Base-by-base conservation (phyloP, 2,113 vertebrate genomes). In the Phasianus colchicus region DNA sequence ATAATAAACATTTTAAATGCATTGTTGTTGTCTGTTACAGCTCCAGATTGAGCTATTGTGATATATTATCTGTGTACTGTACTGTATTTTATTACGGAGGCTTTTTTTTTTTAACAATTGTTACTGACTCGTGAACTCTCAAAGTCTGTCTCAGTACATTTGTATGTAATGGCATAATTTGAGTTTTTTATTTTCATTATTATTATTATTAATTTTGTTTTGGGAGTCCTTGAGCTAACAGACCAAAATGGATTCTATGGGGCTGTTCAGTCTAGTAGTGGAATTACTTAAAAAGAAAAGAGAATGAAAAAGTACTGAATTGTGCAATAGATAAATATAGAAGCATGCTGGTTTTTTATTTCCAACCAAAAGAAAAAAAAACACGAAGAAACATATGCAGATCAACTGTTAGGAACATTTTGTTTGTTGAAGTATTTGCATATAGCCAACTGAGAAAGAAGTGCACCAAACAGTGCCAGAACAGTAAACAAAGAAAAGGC, bases 31-130 rank as follows among this genome's bases (percentile, higher is more conserved):
- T 89, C 67, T 87, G 34, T 85, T 90, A 77, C 82, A 75, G 78
- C 90, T 96, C 93, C 78, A 86, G 83, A 75, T 94, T 89, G 95
- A 96, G 86, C 76, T 93, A 48, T 65, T 94, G 71, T 92, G 60
- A 69, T 95, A 45, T 96, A 73, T 94, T 32, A 81, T 95, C 67
- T 85, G n/a, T 94, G 83, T 93, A 43, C 71, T 94, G 67, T 94
- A 87, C 67, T 95, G 65, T 95, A 94, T 27, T 94, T 36, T 79
- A 81, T 79, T 94, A 94, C 89, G 95, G 90, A 80, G 30, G 27
- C 55, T 58, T 54, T 25, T 36, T 92, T 92, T 63, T 97, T 95
- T 92, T 96, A 94, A 90, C 58, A 65, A 75, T 10, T 92, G 65
- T 69, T 94, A 83, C 92, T 95, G 95, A 80, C 74, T 93, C 69